Evolutionary conservation across 2,888 invertebrate species (phyloP), one percentile per base, ranked within the genome.

Genomic region (Cryptophagus acutangulus): DNA sequence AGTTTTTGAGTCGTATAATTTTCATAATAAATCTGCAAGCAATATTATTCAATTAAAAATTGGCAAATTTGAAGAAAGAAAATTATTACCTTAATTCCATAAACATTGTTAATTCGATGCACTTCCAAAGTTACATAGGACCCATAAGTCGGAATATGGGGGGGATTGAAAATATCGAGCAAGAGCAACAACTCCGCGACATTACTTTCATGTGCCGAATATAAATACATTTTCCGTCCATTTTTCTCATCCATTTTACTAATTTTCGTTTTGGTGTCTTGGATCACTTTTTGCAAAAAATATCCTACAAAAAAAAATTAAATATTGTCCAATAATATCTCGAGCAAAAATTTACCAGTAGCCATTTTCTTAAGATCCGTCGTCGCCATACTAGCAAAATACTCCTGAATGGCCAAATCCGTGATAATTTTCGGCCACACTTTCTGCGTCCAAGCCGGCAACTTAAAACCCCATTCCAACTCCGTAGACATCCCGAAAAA

Each of bases 401-500:
- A 71, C 17, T 69, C 60, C 9, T 69, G 48, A 31, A 61, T 51
- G 0, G 65, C 53, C 12, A 63, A 57, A 2, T 60, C 60, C 12
- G 61, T 55, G 14, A 63, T 56, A 10, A 68, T 62, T 41, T 58
- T 40, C 1, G 65, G 65, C 54, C 57, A 65, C 9, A 71, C 58
- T 2, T 48, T 48, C 2, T 53, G 40, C 0, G 70, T 61, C 74
- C 73, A 74, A 9, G 52, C 43, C 1, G 73, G 72, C 14, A 73
- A 48, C 5, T 52, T 28, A 8, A 70, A 50, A 33, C 66, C 65
- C 49, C 59, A 58, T 17, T 63, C 62, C 33, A 78, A 77, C 70
- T 82, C 80, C 1, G 81, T 79, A 46, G 73, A 63, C 16, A 81
- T 57, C 0, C 80, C 80, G 38, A 76, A 73, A 51, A 77, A 80